A percentile compares a stretch with the other conserved stretches of the same genome.
Evolutionary conservation across 2,797 vertebrate species (phyloP).

Genomic region (Notolabrus celidotus): DNA sequence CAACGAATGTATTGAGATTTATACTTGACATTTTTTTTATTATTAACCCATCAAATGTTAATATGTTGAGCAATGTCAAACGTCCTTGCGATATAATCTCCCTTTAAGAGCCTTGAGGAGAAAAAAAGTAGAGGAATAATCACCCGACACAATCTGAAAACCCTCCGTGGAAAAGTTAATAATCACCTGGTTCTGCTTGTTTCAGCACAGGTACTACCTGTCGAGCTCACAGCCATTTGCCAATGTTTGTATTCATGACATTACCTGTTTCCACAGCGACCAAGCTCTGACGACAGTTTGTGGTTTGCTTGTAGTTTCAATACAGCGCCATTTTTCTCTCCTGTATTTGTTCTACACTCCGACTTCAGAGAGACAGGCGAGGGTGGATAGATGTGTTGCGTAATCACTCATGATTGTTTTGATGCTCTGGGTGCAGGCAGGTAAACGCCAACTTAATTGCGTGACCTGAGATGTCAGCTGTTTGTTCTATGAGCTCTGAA

Average conservation of each 20-base stretch:
- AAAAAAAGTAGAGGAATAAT: slow-evolving; percentile 15
- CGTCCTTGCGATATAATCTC: slow-evolving; percentile 34
- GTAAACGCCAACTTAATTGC: neutral
- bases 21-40: slow-evolving; percentile 75
- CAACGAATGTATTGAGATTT: slow-evolving; percentile 77
- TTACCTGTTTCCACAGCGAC: slow-evolving; percentile 49
- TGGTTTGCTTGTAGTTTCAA: slow-evolving; percentile 30
- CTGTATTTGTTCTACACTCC: slow-evolving; percentile 46
- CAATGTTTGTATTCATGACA: slow-evolving; percentile 68
- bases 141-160: slow-evolving; percentile 19
- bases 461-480: neutral
- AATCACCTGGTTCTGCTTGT: slow-evolving; percentile 33
- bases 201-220: slow-evolving; percentile 58
- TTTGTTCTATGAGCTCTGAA: neutral
- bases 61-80: slow-evolving; percentile 27
- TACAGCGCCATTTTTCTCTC: neutral
- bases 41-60: slow-evolving; percentile 36
- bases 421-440: neutral
- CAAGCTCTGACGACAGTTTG: slow-evolving; percentile 37
- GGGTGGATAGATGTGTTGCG: slow-evolving; percentile 18
- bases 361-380: neutral
- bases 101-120: neutral
- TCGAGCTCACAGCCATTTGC: slow-evolving; percentile 40
- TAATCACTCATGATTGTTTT: neutral
- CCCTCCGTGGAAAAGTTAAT: slow-evolving; percentile 62